These are phyloP conservation scores for Antheraea assamensis DNA, from an alignment of 2,888 invertebrate genomes.

Conservation along the genomic window DNA sequence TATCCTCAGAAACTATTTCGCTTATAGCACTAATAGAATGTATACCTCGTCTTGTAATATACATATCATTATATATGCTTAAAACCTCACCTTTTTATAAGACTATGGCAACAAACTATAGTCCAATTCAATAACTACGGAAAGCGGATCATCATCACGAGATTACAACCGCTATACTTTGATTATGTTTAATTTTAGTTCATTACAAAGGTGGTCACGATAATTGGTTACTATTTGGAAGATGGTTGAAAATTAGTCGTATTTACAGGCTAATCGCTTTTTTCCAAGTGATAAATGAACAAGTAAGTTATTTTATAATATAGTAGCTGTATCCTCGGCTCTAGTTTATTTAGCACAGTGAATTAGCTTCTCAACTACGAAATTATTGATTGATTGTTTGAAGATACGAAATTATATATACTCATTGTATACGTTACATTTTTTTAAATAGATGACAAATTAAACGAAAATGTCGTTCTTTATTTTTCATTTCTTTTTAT, in stretches of 20 bases:
- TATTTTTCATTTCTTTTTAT: too few relatives aligned
- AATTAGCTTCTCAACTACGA: too few relatives aligned
- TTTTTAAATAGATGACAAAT: too few relatives aligned
- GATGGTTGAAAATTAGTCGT: constrained; percentile 61
- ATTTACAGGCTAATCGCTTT: constrained; percentile 61
- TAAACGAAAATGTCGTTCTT: background rate
- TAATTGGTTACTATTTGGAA: constrained; percentile 39
- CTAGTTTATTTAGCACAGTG: too few relatives aligned
- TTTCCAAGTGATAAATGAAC: constrained; percentile 54
- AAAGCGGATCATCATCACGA: background rate
- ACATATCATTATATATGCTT: too few relatives aligned
- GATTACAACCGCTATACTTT: background rate
- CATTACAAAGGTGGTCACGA: constrained; percentile 31
- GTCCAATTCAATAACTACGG: too few relatives aligned
- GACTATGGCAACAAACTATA: background rate
- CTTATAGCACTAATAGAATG: too few relatives aligned
- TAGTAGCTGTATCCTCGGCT: background rate
- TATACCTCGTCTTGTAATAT: too few relatives aligned
- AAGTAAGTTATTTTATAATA: constrained; percentile 45
- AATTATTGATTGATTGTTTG: too few relatives aligned
- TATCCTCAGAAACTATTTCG: too few relatives aligned
- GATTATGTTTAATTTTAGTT: constrained; percentile 40
- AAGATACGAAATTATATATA: too few relatives aligned
- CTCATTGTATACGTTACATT: too few relatives aligned
- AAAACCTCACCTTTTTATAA: background rate